Percentiles rank a stretch among this genome's conserved stretches.
Evolutionary conservation across 2,888 invertebrate genomes (phyloP).

Genomic region (Ectemnius lituratus): DNA sequence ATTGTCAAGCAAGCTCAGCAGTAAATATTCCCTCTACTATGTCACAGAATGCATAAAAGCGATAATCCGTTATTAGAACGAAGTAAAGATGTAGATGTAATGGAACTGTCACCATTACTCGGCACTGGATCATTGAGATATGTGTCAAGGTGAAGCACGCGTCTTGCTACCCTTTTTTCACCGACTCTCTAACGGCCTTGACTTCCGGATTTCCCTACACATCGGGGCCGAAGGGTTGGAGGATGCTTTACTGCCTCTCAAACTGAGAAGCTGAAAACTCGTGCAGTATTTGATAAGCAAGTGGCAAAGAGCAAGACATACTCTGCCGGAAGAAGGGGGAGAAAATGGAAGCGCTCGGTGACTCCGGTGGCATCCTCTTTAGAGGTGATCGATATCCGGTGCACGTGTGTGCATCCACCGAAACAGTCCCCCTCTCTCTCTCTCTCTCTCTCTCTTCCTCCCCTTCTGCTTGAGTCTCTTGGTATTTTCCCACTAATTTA

Average conservation of each 20-base stretch:
- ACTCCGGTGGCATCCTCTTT: conserved; percentile 59
- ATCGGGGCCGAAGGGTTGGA: not conserved
- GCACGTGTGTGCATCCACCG: conserved; percentile 55
- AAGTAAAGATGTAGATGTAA: not conserved
- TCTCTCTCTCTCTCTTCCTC: not conserved
- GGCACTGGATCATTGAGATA: not conserved
- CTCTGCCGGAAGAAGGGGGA: not conserved
- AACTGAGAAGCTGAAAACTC: no score
- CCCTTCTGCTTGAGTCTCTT: not conserved
- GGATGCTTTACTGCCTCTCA: not conserved
- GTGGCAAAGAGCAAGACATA: no score
- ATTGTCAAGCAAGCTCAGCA: not conserved
- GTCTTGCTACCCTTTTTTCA: no score
- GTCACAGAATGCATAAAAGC: not conserved
- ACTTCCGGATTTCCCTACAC: conserved; percentile 12
- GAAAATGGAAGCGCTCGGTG: conserved; percentile 25
- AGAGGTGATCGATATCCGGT: conserved; percentile 64
- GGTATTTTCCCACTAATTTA: conserved; percentile 1
- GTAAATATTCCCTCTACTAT: not conserved
- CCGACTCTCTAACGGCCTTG: conserved; percentile 6
- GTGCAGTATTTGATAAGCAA: no score
- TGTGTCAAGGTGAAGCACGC: conserved; percentile 19
- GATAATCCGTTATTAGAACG: not conserved
- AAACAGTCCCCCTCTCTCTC: conserved; percentile 29
- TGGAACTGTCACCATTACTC: not conserved